These are phyloP conservation scores for Sanderia malayensis DNA, from an alignment of 30 jellyfish, hydroid and myxozoan genomes.

Conservation along the genomic window DNA sequence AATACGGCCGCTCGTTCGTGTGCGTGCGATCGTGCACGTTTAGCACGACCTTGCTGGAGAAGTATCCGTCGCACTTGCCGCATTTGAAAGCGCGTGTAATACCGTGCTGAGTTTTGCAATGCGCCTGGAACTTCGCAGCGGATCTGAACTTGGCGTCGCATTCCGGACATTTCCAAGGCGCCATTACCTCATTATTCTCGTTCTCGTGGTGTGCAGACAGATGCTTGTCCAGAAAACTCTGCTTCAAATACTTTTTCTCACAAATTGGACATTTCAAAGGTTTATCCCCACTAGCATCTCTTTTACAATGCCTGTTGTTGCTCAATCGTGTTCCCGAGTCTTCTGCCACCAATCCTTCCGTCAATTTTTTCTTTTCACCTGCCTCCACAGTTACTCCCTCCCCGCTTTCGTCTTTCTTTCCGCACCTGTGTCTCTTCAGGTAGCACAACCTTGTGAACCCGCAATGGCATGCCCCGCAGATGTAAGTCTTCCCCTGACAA, in stretches of 20 bases:
- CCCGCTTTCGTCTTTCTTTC: too few species aligned
- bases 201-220: slow-evolving; percentile 24
- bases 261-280: slow-evolving; percentile 32
- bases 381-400: too few species aligned
- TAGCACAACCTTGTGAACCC: neutral
- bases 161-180: slow-evolving; percentile 36
- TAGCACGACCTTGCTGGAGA: slow-evolving; percentile 43
- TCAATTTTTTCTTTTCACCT: neutral
- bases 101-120: slow-evolving; percentile 80
- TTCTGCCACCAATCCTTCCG: too few species aligned
- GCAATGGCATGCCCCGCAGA: slow-evolving; percentile 1
- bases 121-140: slow-evolving; percentile 37
- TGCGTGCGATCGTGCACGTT: slow-evolving; percentile 67
- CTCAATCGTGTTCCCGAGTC: too few species aligned
- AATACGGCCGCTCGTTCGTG: slow-evolving; percentile 60
- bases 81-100: slow-evolving; percentile 54
- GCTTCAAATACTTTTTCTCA: slow-evolving; percentile 22
- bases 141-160: slow-evolving; percentile 39
- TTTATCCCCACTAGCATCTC: too few species aligned
- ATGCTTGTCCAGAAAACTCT: slow-evolving; percentile 27
- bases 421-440: slow-evolving; percentile 19
- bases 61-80: slow-evolving; percentile 30
- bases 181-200: too few species aligned
- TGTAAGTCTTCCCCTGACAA: slow-evolving; percentile 9
- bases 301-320: too few species aligned